Evolutionary conservation across 2,113 vertebrate species (phyloP).

Genomic region (Thomomys bottae): DNA sequence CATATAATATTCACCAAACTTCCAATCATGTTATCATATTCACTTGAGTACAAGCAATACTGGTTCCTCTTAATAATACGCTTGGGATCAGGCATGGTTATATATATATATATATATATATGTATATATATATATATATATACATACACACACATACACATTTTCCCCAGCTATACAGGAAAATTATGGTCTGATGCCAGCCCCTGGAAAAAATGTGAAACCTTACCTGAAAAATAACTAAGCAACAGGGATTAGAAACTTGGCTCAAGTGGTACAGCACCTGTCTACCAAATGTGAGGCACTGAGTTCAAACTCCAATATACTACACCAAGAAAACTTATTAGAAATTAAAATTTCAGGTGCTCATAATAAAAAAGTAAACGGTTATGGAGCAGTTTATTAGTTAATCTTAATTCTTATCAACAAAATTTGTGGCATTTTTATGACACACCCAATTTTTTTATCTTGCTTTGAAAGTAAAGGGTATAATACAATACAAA

Average conservation of each 20-base stretch:
- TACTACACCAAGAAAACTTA: conserved; percentile 18
- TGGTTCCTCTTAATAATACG: conserved; percentile 1
- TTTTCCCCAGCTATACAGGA: too few relatives aligned
- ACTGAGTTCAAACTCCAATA: too few relatives aligned
- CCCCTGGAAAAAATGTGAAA: too few relatives aligned
- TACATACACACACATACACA: too few relatives aligned
- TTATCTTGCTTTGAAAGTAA: conserved; percentile 46
- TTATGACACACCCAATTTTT: background rate
- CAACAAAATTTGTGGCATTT: conserved; percentile 16
- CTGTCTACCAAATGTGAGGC: too few relatives aligned
- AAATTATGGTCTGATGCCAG: too few relatives aligned
- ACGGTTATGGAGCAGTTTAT: background rate
- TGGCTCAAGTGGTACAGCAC: too few relatives aligned
- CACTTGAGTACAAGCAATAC: background rate
- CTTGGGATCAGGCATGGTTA: too few relatives aligned
- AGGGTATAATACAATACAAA: conserved; percentile 17
- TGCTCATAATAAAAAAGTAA: conserved; percentile 40
- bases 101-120: too few relatives aligned
- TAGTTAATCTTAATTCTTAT: conserved; percentile 24
- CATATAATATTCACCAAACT: conserved; percentile 42
- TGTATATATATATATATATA: too few relatives aligned
- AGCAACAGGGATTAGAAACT: too few relatives aligned
- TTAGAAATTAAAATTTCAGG: background rate
- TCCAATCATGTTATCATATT: conserved; percentile 35
- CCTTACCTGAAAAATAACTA: too few relatives aligned